These are phyloP conservation scores for Enteromius unitaeniatus DNA, from an alignment of 2,797 vertebrate genomes.

Conservation along the genomic window DNA sequence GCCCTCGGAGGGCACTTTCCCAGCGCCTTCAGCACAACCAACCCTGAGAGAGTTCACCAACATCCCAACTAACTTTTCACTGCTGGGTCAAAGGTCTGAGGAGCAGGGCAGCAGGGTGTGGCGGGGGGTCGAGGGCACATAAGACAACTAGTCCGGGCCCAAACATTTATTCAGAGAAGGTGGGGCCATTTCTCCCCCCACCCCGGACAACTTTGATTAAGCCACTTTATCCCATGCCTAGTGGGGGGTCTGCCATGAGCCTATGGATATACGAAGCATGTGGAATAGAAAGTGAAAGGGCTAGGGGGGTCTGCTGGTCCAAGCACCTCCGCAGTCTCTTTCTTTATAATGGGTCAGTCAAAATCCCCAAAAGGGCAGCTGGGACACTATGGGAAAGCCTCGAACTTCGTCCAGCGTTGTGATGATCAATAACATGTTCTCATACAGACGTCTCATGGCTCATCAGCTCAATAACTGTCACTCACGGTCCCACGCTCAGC, in stretches of 20 bases:
- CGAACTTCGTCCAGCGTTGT: conserved; percentile 76
- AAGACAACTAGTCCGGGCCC: conserved; percentile 46
- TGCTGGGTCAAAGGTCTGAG: conserved; percentile 78
- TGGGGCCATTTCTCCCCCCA: conserved; percentile 34
- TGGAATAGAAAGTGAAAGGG: conserved; percentile 33
- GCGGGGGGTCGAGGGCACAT: conserved; percentile 55
- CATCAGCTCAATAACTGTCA: conserved; percentile 81
- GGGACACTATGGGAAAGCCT: conserved; percentile 79
- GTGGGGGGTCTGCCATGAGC: conserved; percentile 63
- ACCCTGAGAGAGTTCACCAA: conserved; percentile 80
- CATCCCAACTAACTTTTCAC: conserved; percentile 81
- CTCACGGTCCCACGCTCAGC: conserved; percentile 72
- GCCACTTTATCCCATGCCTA: conserved; percentile 55
- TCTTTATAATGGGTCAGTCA: conserved; percentile 41
- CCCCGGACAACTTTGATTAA: conserved; percentile 54
- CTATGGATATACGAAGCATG: conserved; percentile 50
- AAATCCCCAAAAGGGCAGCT: conserved; percentile 68
- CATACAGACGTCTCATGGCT: conserved; percentile 77
- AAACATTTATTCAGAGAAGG: conserved; percentile 64
- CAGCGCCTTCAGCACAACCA: conserved; percentile 70
- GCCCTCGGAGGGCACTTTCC: conserved; percentile 76
- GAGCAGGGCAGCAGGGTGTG: conserved; percentile 60
- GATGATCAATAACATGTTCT: conserved; percentile 81
- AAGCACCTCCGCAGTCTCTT: conserved; percentile 26
- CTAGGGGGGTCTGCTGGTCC: conserved; percentile 43